Percentiles rank a stretch among this genome's conserved stretches.
Evolutionary conservation across 92 coral and sea anemone genomes (phyloP).

Genomic region (Epizoanthus rinbou): DNA sequence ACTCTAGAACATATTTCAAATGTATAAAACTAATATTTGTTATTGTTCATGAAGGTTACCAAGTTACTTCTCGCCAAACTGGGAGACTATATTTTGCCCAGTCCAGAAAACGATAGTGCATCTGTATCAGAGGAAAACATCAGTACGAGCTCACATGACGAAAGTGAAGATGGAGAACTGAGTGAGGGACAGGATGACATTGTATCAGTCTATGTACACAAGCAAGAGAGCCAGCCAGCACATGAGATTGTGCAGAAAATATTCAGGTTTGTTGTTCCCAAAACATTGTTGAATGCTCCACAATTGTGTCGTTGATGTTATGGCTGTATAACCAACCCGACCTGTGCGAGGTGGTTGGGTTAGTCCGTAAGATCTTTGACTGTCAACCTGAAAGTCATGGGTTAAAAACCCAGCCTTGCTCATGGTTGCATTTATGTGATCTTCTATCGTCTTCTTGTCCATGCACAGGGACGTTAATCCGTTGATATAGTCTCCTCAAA

Average conservation of each 20-base stretch:
- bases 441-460: too few relatives aligned
- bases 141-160: conserved; percentile 15
- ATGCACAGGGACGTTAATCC: too few relatives aligned
- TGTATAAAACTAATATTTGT: background rate
- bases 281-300: too few relatives aligned
- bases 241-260: conserved; percentile 95
- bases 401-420: too few relatives aligned
- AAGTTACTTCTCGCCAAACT: conserved; percentile 83
- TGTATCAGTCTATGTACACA: conserved; percentile 79
- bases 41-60: conserved; percentile 54
- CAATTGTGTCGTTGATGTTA: too few relatives aligned
- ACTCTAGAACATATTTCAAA: too few relatives aligned
- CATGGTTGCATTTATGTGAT: too few relatives aligned
- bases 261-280: conserved; percentile 60
- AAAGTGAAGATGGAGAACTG: conserved; percentile 16
- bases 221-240: conserved; percentile 83
- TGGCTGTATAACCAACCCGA: too few relatives aligned
- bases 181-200: conserved; percentile 28
- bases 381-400: too few relatives aligned
- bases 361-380: too few relatives aligned
- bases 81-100: conserved; percentile 86
- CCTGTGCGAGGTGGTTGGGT: too few relatives aligned
- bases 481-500: too few relatives aligned
- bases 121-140: conserved; percentile 45
- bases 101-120: conserved; percentile 43